Conservation (phyloP, 2,888 invertebrate species). For the Steinernema carpocapsae region DNA sequence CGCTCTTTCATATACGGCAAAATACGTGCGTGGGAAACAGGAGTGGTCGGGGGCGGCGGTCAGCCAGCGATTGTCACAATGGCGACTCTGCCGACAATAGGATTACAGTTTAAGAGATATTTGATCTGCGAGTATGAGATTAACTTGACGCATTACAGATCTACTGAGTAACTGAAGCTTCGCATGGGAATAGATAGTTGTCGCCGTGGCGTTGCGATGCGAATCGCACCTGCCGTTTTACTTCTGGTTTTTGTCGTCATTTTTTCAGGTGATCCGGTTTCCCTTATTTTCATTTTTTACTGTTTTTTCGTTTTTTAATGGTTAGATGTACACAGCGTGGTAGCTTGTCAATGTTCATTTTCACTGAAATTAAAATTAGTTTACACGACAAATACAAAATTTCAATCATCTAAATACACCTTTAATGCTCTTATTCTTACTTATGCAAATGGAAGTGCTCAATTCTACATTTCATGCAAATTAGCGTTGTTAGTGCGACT, state of each 20-base stretch:
- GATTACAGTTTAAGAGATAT: conserved; percentile 13
- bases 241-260: neutral
- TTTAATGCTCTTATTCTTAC: too few species aligned
- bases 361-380: too few species aligned
- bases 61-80: neutral
- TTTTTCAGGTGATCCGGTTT: neutral
- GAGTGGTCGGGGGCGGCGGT: too few species aligned
- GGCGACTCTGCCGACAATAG: conserved; percentile 13
- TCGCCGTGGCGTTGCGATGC: neutral
- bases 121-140: conserved; percentile 18
- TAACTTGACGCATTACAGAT: conserved; percentile 12
- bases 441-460: too few species aligned
- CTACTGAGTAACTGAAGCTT: conserved; percentile 8
- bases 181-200: neutral
- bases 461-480: too few species aligned
- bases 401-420: too few species aligned
- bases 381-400: too few species aligned
- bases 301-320: neutral
- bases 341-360: too few species aligned
- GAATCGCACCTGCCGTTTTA: neutral
- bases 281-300: neutral
- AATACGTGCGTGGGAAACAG: conserved; percentile 17
- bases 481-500: too few species aligned
- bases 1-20: neutral
- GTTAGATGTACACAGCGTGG: too few species aligned